Conservation (phyloP, 2,113 vertebrate genomes). For the Coracopsis vasa region DNA sequence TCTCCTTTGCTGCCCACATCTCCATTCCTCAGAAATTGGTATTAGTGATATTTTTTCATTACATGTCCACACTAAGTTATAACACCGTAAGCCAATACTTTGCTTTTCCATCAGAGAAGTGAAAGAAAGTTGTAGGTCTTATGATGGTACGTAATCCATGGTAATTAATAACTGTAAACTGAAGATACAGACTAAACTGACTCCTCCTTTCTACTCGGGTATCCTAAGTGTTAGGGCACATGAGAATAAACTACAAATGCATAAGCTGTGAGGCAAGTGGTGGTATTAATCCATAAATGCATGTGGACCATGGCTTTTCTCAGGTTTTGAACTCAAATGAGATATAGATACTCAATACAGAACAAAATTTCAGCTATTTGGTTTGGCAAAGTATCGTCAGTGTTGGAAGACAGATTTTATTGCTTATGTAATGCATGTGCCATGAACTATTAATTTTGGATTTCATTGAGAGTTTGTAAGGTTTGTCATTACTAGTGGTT, state of each 20-base stretch:
- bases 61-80: not conserved
- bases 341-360: accelerated
- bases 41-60: not conserved
- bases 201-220: not conserved
- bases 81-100: not conserved
- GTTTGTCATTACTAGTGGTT: not conserved
- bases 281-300: not conserved
- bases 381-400: not conserved
- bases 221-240: not conserved
- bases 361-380: not conserved
- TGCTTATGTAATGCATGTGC: not conserved
- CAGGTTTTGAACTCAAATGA: not conserved
- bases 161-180: not conserved
- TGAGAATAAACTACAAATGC: not conserved
- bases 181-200: not conserved
- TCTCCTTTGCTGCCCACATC: not conserved
- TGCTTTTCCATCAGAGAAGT: not conserved
- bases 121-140: not conserved
- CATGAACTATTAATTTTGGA: not conserved
- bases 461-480: not conserved
- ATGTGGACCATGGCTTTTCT: not conserved
- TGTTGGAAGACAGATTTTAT: not conserved
- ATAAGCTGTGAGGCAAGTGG: accelerated
- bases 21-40: not conserved
- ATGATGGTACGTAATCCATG: not conserved